phyloP scores from a whole-genome alignment of 2,888 invertebrate genomes.

The Leptarthrus brevirostris region DNA sequence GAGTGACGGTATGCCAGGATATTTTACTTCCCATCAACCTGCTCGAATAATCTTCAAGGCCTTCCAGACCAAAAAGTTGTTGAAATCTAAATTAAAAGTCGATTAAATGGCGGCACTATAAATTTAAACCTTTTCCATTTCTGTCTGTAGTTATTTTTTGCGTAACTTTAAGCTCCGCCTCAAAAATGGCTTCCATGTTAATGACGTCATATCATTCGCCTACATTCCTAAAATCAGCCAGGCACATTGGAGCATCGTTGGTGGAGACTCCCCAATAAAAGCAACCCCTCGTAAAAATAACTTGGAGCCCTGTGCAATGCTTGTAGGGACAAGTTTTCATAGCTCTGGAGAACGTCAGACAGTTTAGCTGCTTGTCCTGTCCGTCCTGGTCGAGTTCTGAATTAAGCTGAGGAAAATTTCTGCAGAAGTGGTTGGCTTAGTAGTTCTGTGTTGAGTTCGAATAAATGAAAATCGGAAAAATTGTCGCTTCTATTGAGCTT shows the following conservation, averaged over 20 bases:
- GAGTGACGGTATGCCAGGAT: neutral
- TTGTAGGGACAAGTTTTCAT: constrained; percentile 62
- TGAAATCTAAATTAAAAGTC: constrained; percentile 23
- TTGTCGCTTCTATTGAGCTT: neutral
- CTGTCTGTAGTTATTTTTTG: neutral
- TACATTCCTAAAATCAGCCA: constrained; percentile 27
- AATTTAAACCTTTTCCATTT: neutral
- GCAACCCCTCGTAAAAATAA: neutral
- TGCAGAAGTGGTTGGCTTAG: constrained; percentile 8
- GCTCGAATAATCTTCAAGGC: neutral
- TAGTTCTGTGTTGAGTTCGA: constrained; percentile 22
- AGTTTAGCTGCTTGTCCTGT: constrained; percentile 65
- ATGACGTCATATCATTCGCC: constrained; percentile 51
- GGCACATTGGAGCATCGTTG: neutral
- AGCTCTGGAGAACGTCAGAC: constrained; percentile 68
- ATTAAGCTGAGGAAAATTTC: constrained; percentile 11
- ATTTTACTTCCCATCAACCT: neutral
- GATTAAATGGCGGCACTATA: constrained; percentile 37
- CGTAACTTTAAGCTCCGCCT: constrained; percentile 52
- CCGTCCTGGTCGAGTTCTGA: constrained; percentile 57
- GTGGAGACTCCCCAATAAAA: constrained; percentile 14
- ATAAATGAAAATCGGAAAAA: constrained; percentile 37
- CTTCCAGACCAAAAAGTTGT: constrained; percentile 18
- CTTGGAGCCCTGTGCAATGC: constrained; percentile 58
- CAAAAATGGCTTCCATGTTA: constrained; percentile 50